Percentiles rank a stretch among this genome's conserved stretches.
phyloP scores from a whole-genome alignment of 2,888 invertebrate genomes.

The Drosophila birchii region DNA sequence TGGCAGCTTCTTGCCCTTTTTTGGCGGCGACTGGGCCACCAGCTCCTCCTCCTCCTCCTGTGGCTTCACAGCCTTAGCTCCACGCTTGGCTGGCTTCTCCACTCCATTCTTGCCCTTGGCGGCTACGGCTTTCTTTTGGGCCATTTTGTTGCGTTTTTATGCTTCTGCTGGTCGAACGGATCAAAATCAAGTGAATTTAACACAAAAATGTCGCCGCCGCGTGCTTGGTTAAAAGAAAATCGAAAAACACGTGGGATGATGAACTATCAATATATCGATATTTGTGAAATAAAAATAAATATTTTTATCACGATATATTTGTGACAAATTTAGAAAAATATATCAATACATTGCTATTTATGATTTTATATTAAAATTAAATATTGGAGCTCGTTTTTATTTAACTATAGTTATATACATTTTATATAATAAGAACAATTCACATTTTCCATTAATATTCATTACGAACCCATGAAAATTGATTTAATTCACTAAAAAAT shows the following conservation, averaged over 20 bases:
- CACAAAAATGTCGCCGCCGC: slow-evolving; percentile 6
- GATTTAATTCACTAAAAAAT: too few species aligned
- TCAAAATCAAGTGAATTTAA: not conserved
- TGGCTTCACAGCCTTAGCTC: slow-evolving; percentile 45
- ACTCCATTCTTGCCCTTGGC: slow-evolving; percentile 38
- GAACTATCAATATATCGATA: too few species aligned
- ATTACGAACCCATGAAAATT: too few species aligned
- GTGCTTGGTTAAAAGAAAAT: slow-evolving; percentile 1
- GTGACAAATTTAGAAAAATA: too few species aligned
- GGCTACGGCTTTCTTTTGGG: slow-evolving; percentile 56
- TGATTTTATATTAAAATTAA: too few species aligned
- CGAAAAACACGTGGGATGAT: slow-evolving; percentile 5
- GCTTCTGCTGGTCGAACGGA: not conserved
- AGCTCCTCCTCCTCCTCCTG: slow-evolving; percentile 41
- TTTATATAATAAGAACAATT: too few species aligned
- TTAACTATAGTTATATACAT: too few species aligned
- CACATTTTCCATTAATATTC: too few species aligned
- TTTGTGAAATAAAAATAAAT: too few species aligned
- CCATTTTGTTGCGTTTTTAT: slow-evolving; percentile 58
- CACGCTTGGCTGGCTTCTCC: slow-evolving; percentile 48
- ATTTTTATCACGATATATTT: too few species aligned
- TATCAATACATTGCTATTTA: too few species aligned
- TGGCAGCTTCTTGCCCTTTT: slow-evolving; percentile 44
- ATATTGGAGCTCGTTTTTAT: too few species aligned
- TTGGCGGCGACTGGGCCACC: slow-evolving; percentile 23